A percentile compares a stretch with the other conserved stretches of the same genome.
Conservation (phyloP, 64 coral and sea anemone genomes). For the Hydrozoanthus tunicans region DNA sequence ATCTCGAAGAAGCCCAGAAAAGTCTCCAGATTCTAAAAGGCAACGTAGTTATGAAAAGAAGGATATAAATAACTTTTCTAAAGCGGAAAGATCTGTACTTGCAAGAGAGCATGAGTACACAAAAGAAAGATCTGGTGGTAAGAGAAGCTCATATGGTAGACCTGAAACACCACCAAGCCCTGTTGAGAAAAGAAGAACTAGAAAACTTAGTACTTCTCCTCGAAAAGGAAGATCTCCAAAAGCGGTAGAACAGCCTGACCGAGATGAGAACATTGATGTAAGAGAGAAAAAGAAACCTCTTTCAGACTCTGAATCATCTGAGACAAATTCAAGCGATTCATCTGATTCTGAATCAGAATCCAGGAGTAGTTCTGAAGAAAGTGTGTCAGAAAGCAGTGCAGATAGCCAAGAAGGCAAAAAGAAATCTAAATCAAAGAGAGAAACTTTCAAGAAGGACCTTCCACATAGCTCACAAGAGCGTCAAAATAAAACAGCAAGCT, state of each 20-base stretch:
- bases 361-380: slow-evolving; percentile 17
- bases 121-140: neutral
- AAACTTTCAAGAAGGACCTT: neutral
- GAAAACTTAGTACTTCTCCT: slow-evolving; percentile 9
- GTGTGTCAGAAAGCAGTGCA: neutral
- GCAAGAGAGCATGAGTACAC: neutral
- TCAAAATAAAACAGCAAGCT: slow-evolving; percentile 18
- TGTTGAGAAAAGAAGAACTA: neutral
- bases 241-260: neutral
- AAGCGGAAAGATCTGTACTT: neutral
- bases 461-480: neutral
- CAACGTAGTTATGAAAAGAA: neutral
- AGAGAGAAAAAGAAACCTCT: neutral
- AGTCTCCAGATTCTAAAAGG: slow-evolving; percentile 26
- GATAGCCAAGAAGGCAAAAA: neutral
- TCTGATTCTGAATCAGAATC: slow-evolving; percentile 46
- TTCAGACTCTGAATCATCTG: slow-evolving; percentile 26
- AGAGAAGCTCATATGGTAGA: neutral
- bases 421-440: neutral
- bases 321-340: slow-evolving; percentile 26
- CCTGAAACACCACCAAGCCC: neutral
- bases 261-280: neutral
- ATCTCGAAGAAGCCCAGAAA: slow-evolving; percentile 2
- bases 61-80: neutral
- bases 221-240: neutral